Evolutionary conservation across 2,888 invertebrate genomes (phyloP).

Genomic region (Drosophila mercatorum): DNA sequence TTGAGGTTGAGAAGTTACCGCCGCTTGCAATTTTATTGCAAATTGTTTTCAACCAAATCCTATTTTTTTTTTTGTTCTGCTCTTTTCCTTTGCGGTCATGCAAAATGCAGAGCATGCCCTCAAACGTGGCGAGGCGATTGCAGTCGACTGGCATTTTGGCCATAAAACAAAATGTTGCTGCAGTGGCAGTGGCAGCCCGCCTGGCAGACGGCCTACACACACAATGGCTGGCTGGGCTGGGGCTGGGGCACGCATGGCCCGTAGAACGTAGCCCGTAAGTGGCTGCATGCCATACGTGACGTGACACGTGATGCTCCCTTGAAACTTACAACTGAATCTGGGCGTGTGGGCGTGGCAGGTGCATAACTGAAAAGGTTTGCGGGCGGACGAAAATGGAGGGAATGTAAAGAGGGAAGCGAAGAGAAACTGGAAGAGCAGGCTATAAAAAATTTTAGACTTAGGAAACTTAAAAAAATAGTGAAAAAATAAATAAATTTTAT

Average conservation of each 20-base stretch:
- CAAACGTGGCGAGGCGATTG: conserved; percentile 27
- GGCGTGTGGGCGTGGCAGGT: not conserved
- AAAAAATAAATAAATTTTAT: not conserved
- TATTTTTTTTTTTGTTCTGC: not conserved
- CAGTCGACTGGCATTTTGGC: conserved; percentile 44
- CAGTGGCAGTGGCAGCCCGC: conserved; percentile 54
- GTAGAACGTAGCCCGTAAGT: conserved; percentile 11
- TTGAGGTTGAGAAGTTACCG: conserved; percentile 28
- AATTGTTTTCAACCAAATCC: conserved; percentile 64
- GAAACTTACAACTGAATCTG: conserved; percentile 22
- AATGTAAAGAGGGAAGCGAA: not conserved
- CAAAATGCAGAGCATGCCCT: conserved; percentile 71
- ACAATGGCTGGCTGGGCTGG: conserved; percentile 23
- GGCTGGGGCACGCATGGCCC: conserved; percentile 10
- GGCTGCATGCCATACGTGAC: conserved; percentile 45
- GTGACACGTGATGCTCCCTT: conserved; percentile 48
- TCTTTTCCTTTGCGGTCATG: conserved; percentile 55
- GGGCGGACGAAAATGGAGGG: not conserved
- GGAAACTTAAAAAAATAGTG: not conserved
- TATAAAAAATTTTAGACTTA: not conserved
- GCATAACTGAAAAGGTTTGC: not conserved
- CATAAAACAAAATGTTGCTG: conserved; percentile 69
- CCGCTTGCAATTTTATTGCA: conserved; percentile 69
- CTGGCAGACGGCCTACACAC: conserved; percentile 29
- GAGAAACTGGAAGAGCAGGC: not conserved